A percentile compares a stretch with the other conserved stretches of the same genome.
Evolutionary conservation across 2,113 vertebrate species (phyloP).

Genomic region (Nothoprocta perdicaria): DNA sequence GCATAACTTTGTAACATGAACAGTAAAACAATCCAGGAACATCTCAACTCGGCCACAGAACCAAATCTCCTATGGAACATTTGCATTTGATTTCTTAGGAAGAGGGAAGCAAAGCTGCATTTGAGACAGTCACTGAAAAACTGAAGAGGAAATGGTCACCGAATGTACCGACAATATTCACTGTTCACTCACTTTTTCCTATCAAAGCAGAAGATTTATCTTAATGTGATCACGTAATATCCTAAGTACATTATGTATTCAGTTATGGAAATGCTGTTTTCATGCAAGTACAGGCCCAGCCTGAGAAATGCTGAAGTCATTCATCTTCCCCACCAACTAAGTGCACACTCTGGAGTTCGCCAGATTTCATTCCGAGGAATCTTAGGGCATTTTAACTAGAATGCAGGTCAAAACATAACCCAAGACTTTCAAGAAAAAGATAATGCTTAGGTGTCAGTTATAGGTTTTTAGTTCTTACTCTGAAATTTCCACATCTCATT

Average conservation of each 20-base stretch:
- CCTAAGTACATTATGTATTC: background rate
- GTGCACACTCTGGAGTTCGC: background rate
- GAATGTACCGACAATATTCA: background rate
- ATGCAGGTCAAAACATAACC: background rate
- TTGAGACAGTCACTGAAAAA: background rate
- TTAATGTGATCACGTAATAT: background rate
- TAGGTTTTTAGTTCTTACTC: background rate
- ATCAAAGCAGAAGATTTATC: slow-evolving; percentile 20
- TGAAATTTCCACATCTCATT: background rate
- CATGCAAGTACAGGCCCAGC: slow-evolving; percentile 5
- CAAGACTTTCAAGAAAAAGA: background rate
- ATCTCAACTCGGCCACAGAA: background rate
- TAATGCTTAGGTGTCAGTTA: background rate
- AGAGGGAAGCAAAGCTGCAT: background rate
- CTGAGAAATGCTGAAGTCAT: background rate
- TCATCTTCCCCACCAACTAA: background rate
- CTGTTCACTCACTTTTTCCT: background rate
- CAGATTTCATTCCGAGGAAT: background rate
- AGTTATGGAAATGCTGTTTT: background rate
- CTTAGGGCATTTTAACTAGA: background rate
- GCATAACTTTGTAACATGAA: background rate
- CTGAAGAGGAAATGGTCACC: background rate
- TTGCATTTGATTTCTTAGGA: background rate
- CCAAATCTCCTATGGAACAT: background rate
- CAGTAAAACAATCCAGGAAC: background rate